Evolutionary conservation across 2,797 vertebrate genomes (phyloP).

Genomic region (Urophycis tenuis): DNA sequence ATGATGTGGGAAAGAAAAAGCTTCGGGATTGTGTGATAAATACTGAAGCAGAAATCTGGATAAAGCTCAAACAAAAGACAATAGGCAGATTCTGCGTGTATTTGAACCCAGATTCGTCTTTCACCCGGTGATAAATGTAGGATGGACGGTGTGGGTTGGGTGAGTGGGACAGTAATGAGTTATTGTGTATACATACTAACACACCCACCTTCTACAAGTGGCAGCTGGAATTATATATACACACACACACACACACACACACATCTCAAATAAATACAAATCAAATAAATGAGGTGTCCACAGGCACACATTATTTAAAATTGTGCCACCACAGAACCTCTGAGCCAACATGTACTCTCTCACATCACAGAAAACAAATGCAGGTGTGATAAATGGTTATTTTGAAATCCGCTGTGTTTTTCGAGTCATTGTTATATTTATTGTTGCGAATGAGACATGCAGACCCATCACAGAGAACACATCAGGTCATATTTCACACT

Average conservation of each 20-base stretch:
- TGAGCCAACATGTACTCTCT: neutral
- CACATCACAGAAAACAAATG: neutral
- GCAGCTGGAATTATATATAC: neutral
- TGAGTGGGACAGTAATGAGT: neutral
- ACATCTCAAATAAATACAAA: neutral
- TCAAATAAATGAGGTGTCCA: neutral
- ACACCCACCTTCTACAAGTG: neutral
- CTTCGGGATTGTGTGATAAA: neutral
- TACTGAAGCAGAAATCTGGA: neutral
- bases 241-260: neutral
- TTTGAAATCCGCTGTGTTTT: neutral
- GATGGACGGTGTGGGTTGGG: too few relatives aligned
- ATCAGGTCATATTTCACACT: constrained; percentile 32
- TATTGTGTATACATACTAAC: neutral
- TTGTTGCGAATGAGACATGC: constrained; percentile 11
- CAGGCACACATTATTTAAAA: neutral
- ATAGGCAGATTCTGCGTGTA: neutral
- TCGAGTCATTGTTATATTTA: neutral
- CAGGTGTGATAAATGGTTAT: neutral
- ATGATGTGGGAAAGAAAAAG: neutral
- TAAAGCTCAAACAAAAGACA: neutral
- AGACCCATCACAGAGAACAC: constrained; percentile 17
- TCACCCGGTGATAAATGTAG: neutral
- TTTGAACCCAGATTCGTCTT: neutral
- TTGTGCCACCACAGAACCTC: neutral